Conservation (phyloP, 2,797 vertebrate genomes). For the Sphaeramia orbicularis region DNA sequence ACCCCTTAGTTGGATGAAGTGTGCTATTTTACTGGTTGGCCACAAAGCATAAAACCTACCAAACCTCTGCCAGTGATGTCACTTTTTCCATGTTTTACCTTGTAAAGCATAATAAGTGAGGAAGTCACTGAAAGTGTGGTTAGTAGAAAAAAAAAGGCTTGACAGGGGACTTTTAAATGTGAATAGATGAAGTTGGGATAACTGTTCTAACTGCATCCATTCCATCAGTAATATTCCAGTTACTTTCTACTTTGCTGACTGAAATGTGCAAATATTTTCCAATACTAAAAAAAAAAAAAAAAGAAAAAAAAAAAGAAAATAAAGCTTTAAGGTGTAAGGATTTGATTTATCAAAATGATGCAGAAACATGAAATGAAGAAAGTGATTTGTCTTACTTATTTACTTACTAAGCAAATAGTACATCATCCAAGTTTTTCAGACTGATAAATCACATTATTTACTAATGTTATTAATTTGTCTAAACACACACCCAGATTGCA, state of each 20-base stretch:
- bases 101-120: background rate
- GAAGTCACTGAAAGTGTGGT: constrained; percentile 3
- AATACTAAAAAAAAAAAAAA: no score
- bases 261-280: no score
- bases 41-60: rapidly evolving
- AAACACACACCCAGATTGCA: no score
- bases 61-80: background rate
- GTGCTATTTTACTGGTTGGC: background rate
- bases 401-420: constrained; percentile 19
- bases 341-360: constrained; percentile 1
- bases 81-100: background rate
- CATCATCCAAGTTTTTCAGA: background rate
- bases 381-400: constrained; percentile 13
- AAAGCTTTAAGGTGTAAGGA: background rate
- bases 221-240: no score
- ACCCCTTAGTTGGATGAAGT: constrained; percentile 5
- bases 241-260: no score
- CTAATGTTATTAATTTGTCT: no score
- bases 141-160: background rate
- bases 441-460: no score
- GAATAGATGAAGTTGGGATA: background rate
- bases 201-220: background rate
- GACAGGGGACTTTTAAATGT: background rate
- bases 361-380: background rate
- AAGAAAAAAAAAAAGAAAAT: no score